Percentiles rank a stretch among this genome's conserved stretches.
Evolutionary conservation across 1,140 invertebrate genomes (phyloP).

Genomic region (Cydia splendana): DNA sequence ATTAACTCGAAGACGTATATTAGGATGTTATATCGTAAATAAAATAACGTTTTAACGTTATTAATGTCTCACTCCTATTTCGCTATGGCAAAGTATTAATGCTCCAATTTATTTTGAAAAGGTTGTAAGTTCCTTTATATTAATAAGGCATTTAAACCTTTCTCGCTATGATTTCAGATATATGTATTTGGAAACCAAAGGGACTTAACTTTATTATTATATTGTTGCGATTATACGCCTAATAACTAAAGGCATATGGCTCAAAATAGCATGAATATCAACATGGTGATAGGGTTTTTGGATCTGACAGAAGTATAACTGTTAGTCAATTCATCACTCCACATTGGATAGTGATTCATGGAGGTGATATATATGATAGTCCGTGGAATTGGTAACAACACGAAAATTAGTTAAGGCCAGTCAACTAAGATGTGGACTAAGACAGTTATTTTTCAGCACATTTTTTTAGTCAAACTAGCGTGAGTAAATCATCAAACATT

Average conservation of each 20-base stretch:
- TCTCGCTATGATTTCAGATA: background rate
- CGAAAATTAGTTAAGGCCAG: conserved; percentile 42
- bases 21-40: conserved; percentile 37
- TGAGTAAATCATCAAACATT: no score
- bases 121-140: background rate
- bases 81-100: conserved; percentile 58
- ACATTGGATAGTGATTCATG: conserved; percentile 65
- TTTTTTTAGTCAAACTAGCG: no score
- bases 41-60: conserved; percentile 35
- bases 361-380: conserved; percentile 52
- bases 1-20: conserved; percentile 39
- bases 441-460: background rate
- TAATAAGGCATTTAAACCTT: background rate
- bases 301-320: conserved; percentile 42
- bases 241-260: background rate
- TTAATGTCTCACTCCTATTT: conserved; percentile 59
- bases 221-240: background rate
- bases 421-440: background rate
- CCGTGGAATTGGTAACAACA: conserved; percentile 41
- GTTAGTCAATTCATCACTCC: conserved; percentile 59
- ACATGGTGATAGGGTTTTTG: background rate
- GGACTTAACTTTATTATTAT: background rate
- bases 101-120: background rate
- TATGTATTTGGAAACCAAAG: background rate
- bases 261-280: background rate